These are phyloP conservation scores for Uropsilus gracilis DNA, from an alignment of 2,113 vertebrate species.

Conservation along the genomic window DNA sequence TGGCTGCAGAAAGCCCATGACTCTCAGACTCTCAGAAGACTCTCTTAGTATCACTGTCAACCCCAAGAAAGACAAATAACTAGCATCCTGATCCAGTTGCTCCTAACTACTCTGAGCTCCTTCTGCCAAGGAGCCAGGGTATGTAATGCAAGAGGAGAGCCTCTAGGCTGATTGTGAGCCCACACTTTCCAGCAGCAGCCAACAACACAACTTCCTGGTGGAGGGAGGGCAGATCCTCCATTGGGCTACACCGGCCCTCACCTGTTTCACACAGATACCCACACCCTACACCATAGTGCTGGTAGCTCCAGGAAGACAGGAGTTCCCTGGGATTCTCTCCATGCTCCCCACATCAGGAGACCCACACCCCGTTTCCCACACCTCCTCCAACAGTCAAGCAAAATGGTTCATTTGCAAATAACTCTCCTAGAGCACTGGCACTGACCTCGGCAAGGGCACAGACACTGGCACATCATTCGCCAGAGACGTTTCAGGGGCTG, in stretches of 20 bases:
- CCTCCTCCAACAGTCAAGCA: background rate
- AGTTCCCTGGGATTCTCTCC: too few relatives aligned
- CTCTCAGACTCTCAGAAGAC: background rate
- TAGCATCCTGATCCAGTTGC: rapidly evolving
- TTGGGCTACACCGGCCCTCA: background rate
- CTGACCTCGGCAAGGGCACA: background rate
- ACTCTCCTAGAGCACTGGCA: background rate
- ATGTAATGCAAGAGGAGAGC: background rate
- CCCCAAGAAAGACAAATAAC: background rate
- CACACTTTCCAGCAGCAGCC: rapidly evolving
- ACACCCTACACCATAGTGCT: too few relatives aligned
- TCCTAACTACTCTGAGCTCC: background rate
- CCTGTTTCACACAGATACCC: rapidly evolving
- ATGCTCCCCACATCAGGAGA: background rate
- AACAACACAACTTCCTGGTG: rapidly evolving
- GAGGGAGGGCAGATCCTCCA: background rate
- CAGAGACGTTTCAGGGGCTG: background rate
- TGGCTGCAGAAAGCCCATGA: background rate
- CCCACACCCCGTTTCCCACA: too few relatives aligned
- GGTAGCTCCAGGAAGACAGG: too few relatives aligned
- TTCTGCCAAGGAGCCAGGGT: background rate
- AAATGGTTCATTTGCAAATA: background rate
- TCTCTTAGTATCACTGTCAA: background rate
- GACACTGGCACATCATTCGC: background rate
- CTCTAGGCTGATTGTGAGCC: background rate